Conservation (phyloP, 2,888 invertebrate genomes). For the Ischnura elegans region DNA sequence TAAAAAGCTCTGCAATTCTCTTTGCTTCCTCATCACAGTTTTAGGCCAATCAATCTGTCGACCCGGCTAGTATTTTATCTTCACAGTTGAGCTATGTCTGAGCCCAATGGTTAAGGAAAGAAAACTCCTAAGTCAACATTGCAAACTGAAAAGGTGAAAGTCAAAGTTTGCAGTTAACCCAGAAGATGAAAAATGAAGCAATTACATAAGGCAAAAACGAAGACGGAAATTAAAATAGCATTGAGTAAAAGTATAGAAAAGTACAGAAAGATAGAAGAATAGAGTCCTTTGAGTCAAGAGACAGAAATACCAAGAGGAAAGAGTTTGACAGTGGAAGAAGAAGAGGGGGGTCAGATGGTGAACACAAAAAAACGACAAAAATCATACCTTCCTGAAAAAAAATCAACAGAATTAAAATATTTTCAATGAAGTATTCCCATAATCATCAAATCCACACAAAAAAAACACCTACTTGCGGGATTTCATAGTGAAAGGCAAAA, state of each 20-base stretch:
- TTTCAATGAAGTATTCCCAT: no score
- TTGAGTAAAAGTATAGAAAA: background rate
- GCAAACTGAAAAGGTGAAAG: background rate
- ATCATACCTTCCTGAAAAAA: background rate
- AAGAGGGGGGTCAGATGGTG: background rate
- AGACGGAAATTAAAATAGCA: background rate
- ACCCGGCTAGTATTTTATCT: no score
- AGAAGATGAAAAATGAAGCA: background rate
- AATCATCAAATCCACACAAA: no score
- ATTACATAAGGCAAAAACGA: background rate
- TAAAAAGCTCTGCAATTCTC: no score
- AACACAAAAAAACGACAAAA: background rate
- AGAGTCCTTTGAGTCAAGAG: background rate
- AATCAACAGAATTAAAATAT: no score
- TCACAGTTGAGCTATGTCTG: background rate
- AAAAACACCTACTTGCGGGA: no score
- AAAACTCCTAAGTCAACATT: background rate
- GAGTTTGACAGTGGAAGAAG: conserved; percentile 34
- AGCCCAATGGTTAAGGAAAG: background rate
- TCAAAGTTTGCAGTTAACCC: background rate
- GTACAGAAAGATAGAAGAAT: background rate
- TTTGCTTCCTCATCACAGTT: no score
- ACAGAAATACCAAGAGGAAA: background rate
- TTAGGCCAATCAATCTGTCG: no score
- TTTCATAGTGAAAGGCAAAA: no score